phyloP scores from a whole-genome alignment of 1,140 invertebrate species.

The Hypsibius dujardini region DNA sequence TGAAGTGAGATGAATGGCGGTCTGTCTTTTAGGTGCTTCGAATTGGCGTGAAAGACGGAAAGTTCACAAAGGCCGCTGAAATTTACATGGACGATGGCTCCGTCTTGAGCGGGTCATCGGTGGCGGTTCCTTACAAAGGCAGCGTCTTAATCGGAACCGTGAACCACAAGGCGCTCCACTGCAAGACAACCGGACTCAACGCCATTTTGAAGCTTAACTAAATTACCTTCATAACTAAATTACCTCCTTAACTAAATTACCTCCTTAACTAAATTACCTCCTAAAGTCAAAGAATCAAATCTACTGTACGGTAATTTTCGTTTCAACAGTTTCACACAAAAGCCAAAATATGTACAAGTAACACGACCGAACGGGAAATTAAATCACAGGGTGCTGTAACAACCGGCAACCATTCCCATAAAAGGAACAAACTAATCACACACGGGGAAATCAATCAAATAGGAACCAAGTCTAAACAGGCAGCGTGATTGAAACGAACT shows the following conservation, averaged over 20 bases:
- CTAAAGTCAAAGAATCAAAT: background rate
- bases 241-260: background rate
- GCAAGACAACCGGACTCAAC: background rate
- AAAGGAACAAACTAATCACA: too few species aligned
- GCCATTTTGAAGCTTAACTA: background rate
- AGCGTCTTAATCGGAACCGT: background rate
- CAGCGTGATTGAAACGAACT: too few species aligned
- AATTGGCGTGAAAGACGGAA: background rate
- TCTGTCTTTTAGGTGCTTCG: background rate
- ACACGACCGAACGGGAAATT: too few species aligned
- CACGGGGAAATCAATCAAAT: too few species aligned
- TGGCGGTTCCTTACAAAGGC: slow-evolving; percentile 4
- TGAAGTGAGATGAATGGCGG: too few species aligned
- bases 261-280: background rate
- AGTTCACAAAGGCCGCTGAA: background rate
- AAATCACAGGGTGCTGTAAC: too few species aligned
- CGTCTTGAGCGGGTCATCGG: background rate
- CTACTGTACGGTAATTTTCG: background rate
- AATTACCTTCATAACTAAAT: background rate
- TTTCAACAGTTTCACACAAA: background rate
- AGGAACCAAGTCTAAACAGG: too few species aligned
- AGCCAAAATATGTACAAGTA: too few species aligned
- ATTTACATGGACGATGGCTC: background rate
- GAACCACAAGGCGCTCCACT: background rate
- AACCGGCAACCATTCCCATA: too few species aligned